Evolutionary conservation across 64 coral and sea anemone species (phyloP).

Genomic region (Montipora capricornis): DNA sequence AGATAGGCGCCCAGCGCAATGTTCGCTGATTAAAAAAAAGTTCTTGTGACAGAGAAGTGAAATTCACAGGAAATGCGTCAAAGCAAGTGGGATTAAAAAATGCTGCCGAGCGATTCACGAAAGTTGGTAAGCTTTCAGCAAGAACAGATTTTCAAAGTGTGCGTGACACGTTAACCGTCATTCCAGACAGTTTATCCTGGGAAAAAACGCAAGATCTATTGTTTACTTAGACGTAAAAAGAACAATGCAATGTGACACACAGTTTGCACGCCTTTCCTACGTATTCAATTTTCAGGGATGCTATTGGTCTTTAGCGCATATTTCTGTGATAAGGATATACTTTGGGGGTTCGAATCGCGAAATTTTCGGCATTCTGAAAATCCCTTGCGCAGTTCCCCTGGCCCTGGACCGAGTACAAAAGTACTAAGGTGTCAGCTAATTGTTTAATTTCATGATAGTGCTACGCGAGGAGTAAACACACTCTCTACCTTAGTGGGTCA

Average conservation of each 20-base stretch:
- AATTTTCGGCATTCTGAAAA: not conserved
- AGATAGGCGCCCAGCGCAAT: not conserved
- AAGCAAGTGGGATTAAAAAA: conserved; percentile 16
- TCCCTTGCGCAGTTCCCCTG: not conserved
- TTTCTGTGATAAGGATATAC: conserved; percentile 29
- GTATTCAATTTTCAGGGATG: not conserved
- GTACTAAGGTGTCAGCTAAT: not conserved
- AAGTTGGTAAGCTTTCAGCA: conserved; percentile 34
- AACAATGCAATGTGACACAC: conserved; percentile 5
- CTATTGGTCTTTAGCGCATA: conserved; percentile 23
- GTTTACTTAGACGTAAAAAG: not conserved
- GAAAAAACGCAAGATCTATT: not conserved
- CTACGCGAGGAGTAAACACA: not conserved
- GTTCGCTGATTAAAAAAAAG: conserved; percentile 36
- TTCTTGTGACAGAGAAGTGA: conserved; percentile 37
- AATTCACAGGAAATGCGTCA: not conserved
- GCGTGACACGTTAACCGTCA: conserved; percentile 5
- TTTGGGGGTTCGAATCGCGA: conserved; percentile 3
- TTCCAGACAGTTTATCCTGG: not conserved
- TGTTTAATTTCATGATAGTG: not conserved
- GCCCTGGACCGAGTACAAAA: not conserved
- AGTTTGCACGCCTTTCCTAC: conserved; percentile 38
- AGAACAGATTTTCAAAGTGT: not conserved
- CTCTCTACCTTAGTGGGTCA: not conserved
- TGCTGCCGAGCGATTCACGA: conserved; percentile 29